Conservation (phyloP, 2,797 vertebrate genomes). For the Leptodactylus fallax region DNA sequence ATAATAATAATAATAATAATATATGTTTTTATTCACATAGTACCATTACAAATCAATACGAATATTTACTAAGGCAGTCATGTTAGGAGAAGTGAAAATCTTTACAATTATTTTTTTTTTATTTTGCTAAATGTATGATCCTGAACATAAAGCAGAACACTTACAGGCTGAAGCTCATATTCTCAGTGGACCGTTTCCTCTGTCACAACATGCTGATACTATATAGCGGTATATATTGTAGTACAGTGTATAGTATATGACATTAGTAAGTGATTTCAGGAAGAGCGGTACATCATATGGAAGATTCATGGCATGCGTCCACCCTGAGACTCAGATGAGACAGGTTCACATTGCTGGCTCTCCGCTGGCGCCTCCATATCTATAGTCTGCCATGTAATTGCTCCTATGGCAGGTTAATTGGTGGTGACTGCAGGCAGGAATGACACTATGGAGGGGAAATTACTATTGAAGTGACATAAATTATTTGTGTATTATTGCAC, state of each 20-base stretch:
- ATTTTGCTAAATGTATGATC: too few relatives aligned
- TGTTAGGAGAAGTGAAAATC: too few relatives aligned
- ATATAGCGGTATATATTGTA: background rate
- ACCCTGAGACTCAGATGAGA: background rate
- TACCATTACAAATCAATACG: too few relatives aligned
- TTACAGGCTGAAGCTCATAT: too few relatives aligned
- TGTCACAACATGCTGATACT: too few relatives aligned
- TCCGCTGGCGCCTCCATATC: constrained; percentile 29
- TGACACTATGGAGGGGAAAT: background rate
- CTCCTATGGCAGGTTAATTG: constrained; percentile 26
- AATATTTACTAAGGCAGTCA: too few relatives aligned
- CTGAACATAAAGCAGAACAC: too few relatives aligned
- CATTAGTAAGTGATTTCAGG: too few relatives aligned
- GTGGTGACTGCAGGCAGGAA: constrained; percentile 10
- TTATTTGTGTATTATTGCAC: constrained; percentile 35
- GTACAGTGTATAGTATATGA: background rate
- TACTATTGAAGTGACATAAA: constrained; percentile 27
- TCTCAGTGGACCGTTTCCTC: too few relatives aligned
- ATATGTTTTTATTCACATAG: too few relatives aligned
- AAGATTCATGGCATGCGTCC: background rate
- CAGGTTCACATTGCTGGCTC: background rate
- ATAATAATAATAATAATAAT: too few relatives aligned
- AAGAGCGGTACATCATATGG: background rate
- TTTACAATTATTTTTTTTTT: too few relatives aligned
- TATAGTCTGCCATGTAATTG: constrained; percentile 27